These are phyloP conservation scores for Eupeodes latifasciatus DNA, from an alignment of 2,888 invertebrate species.

Conservation along the genomic window DNA sequence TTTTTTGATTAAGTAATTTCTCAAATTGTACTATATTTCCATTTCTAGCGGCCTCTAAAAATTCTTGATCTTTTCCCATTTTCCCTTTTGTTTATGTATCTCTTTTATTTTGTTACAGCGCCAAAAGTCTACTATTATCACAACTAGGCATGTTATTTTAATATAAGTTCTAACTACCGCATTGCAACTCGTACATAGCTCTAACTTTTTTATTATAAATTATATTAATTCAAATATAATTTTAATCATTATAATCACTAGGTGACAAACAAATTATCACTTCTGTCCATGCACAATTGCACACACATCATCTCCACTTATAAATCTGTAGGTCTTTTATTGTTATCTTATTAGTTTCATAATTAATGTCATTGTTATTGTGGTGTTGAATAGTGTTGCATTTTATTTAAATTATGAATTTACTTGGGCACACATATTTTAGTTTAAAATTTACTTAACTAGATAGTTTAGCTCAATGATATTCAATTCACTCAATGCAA, in stretches of 20 bases:
- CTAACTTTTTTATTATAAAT: background rate
- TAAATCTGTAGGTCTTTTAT: background rate
- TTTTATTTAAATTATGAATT: background rate
- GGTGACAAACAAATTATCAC: background rate
- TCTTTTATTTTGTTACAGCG: background rate
- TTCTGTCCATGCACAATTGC: background rate
- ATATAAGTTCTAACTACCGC: background rate
- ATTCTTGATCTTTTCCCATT: conserved; percentile 98
- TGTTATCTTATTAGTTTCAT: background rate
- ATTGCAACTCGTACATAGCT: background rate
- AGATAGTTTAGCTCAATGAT: too few relatives aligned
- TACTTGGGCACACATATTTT: background rate
- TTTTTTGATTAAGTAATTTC: conserved; percentile 94
- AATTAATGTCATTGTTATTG: background rate
- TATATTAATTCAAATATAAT: background rate
- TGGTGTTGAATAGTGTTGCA: background rate
- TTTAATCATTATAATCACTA: background rate
- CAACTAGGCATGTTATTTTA: background rate
- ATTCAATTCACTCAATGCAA: too few relatives aligned
- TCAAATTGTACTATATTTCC: conserved; percentile 95
- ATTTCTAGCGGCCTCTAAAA: conserved; percentile 97
- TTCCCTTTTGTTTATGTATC: background rate
- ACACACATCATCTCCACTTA: background rate
- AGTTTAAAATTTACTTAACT: too few relatives aligned
- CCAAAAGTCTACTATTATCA: background rate